A percentile compares a stretch with the other conserved stretches of the same genome.
Evolutionary conservation across 2,888 invertebrate species (phyloP).

Genomic region (Synergus laeviventris): DNA sequence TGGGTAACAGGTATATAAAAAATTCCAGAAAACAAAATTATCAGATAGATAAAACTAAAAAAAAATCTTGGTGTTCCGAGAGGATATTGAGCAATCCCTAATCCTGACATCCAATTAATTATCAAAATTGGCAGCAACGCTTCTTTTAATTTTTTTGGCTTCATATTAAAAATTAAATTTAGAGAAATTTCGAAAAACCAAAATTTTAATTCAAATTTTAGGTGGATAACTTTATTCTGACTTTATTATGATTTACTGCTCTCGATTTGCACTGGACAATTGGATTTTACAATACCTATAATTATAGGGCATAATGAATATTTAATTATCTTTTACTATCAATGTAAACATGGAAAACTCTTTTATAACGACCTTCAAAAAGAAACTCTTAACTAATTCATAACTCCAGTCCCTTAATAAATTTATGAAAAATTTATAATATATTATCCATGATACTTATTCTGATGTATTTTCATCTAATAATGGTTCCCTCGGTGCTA

Average conservation of each 20-base stretch:
- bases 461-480: no score
- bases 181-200: background rate
- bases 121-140: background rate
- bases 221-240: background rate
- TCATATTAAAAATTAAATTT: background rate
- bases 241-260: background rate
- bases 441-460: no score
- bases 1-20: background rate
- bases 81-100: background rate
- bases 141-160: background rate
- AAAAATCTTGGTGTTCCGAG: background rate
- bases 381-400: background rate
- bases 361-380: background rate
- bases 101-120: background rate
- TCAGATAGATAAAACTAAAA: background rate
- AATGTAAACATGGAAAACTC: background rate
- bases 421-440: no score
- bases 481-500: background rate
- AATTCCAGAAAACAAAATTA: background rate
- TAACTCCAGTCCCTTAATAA: background rate
- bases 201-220: background rate
- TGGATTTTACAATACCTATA: background rate
- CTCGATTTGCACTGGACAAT: background rate
- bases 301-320: background rate
- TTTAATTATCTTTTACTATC: background rate